Evolutionary conservation across 1,140 invertebrate genomes (phyloP).

Genomic region (Stratiolaelaps scimitus): DNA sequence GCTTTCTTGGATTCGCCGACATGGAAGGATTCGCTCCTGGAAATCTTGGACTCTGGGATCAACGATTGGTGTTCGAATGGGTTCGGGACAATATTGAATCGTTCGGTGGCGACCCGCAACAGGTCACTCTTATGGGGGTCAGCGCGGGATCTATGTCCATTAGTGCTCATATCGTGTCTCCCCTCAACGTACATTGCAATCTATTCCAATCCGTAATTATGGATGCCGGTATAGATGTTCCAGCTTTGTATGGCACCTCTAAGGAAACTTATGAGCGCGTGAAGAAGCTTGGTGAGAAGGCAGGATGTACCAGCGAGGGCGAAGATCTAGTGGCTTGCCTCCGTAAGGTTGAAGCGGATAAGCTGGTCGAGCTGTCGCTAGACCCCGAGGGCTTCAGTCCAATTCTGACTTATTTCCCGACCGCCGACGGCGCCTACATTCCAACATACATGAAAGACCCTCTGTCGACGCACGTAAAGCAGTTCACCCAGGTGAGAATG

Average conservation of each 20-base stretch:
- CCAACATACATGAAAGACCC: neutral
- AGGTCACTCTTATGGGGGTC: constrained; percentile 81
- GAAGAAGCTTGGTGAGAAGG: neutral
- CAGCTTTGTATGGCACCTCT: neutral
- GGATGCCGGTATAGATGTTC: neutral
- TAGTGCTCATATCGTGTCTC: constrained; percentile 38
- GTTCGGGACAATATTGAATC: constrained; percentile 78
- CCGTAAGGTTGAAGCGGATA: neutral
- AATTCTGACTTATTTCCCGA: neutral
- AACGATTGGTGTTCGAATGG: constrained; percentile 79
- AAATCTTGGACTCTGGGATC: constrained; percentile 65
- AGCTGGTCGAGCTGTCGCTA: neutral
- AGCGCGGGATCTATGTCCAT: constrained; percentile 84
- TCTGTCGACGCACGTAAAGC: neutral
- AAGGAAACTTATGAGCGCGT: neutral
- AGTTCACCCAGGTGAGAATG: neutral
- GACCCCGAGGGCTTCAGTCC: neutral
- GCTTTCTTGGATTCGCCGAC: neutral
- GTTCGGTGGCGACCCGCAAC: constrained; percentile 76
- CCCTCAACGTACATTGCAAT: neutral
- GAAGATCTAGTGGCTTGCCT: neutral
- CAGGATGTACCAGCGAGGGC: neutral
- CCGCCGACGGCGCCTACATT: neutral
- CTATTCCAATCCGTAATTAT: neutral
- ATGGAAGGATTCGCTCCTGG: neutral